Evolutionary conservation across 2,797 vertebrate genomes (phyloP).

Genomic region (Discoglossus pictus): DNA sequence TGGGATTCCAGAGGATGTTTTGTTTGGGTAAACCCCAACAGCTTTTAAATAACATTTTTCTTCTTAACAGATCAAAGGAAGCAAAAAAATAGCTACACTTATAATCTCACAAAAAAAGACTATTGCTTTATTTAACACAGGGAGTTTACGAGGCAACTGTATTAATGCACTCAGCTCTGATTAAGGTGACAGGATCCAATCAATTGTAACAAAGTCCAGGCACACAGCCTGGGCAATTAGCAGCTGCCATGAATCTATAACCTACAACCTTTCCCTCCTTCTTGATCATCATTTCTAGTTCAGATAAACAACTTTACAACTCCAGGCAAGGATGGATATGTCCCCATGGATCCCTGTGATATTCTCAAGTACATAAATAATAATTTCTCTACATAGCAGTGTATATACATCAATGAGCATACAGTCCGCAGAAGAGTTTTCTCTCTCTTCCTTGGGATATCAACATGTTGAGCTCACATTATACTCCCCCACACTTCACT

Average conservation of each 20-base stretch:
- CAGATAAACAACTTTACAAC: conserved; percentile 31
- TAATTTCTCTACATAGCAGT: too few relatives aligned
- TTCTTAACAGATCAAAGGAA: conserved; percentile 29
- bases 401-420: too few relatives aligned
- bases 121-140: conserved; percentile 16
- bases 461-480: conserved; percentile 15
- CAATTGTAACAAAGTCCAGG: conserved; percentile 37
- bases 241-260: conserved; percentile 23
- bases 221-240: conserved; percentile 24
- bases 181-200: conserved; percentile 37
- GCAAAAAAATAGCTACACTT: neutral
- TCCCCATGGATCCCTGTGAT: neutral
- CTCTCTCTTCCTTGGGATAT: conserved; percentile 5
- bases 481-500: too few relatives aligned
- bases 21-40: conserved; percentile 15
- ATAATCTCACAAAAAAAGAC: conserved; percentile 7
- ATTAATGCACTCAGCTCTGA: conserved; percentile 16
- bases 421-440: too few relatives aligned
- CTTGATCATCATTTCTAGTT: conserved; percentile 4
- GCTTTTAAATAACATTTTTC: conserved; percentile 22
- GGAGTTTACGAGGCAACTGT: conserved; percentile 22
- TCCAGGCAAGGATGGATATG: neutral
- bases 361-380: conserved; percentile 7
- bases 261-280: conserved; percentile 11
- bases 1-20: conserved; percentile 12